Evolutionary conservation across 2,888 invertebrate species (phyloP).

Genomic region (Oligia fasciuncula): DNA sequence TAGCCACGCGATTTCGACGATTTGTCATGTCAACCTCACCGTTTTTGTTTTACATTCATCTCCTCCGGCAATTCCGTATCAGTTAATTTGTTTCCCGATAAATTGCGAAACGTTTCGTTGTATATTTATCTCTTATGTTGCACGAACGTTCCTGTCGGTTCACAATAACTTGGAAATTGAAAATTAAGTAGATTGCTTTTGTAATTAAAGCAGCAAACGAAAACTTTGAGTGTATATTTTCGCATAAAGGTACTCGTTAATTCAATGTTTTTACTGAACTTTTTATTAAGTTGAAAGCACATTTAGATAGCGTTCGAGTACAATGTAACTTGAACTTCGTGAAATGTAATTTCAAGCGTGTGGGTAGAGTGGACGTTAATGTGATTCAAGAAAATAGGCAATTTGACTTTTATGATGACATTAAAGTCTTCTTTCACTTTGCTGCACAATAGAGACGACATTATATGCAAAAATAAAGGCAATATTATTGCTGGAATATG

Average conservation of each 20-base stretch:
- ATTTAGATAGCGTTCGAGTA: constrained; percentile 38
- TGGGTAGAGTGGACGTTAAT: constrained; percentile 72
- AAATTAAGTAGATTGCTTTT: constrained; percentile 42
- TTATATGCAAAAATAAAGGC: constrained; percentile 59
- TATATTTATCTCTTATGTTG: constrained; percentile 32
- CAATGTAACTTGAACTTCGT: constrained; percentile 55
- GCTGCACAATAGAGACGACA: constrained; percentile 65
- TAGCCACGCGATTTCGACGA: constrained; percentile 76
- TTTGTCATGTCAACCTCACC: constrained; percentile 81
- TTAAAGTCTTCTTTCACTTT: constrained; percentile 73
- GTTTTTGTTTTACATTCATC: constrained; percentile 68
- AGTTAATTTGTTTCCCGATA: constrained; percentile 56
- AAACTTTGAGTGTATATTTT: constrained; percentile 29
- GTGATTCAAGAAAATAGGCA: constrained; percentile 75
- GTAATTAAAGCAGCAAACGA: constrained; percentile 33
- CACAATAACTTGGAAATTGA: constrained; percentile 36
- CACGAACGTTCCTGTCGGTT: constrained; percentile 25
- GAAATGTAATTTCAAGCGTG: constrained; percentile 72
- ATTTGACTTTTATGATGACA: constrained; percentile 75
- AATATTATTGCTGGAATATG: constrained; percentile 36
- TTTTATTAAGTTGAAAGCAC: constrained; percentile 52
- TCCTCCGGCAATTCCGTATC: constrained; percentile 56
- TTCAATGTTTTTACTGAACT: constrained; percentile 56
- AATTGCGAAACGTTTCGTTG: constrained; percentile 42
- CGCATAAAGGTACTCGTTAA: constrained; percentile 25